Evolutionary conservation across 1,140 invertebrate species (phyloP).

Genomic region (Rhysida immarginata): DNA sequence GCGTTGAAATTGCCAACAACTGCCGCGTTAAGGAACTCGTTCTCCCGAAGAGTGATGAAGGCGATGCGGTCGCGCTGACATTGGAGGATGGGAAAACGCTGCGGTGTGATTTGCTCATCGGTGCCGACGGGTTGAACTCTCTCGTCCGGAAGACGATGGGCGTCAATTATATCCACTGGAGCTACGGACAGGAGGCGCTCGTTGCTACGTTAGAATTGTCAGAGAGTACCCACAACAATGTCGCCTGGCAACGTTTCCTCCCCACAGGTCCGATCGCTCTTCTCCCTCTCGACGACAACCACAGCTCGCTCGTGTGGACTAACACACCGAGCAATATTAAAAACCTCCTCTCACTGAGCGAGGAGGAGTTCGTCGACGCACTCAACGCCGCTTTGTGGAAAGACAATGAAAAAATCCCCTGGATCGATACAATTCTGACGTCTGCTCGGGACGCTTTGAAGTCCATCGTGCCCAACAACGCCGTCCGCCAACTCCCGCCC

Average conservation of each 20-base stretch:
- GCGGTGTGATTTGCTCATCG: no score
- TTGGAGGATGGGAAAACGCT: no score
- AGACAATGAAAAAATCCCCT: conserved; percentile 35
- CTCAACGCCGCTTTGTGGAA: conserved; percentile 74
- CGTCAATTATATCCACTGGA: conserved; percentile 57
- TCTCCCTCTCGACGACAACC: conserved; percentile 52
- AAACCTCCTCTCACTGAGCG: conserved; percentile 45
- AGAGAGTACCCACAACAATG: conserved; percentile 55
- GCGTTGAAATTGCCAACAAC: conserved; percentile 18
- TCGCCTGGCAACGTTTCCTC: conserved; percentile 92
- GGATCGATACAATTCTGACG: conserved; percentile 24
- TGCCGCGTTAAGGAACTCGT: no score
- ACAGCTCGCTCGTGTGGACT: conserved; percentile 85
- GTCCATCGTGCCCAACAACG: conserved; percentile 71
- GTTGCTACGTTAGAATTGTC: conserved; percentile 72
- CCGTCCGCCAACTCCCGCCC: conserved; percentile 69
- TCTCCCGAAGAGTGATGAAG: no score
- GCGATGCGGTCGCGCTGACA: no score
- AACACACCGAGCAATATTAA: conserved; percentile 57
- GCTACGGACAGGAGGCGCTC: conserved; percentile 68
- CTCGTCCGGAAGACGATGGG: conserved; percentile 62
- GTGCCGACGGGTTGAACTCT: conserved; percentile 85
- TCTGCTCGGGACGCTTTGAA: no score
- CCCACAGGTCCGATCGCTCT: conserved; percentile 79
- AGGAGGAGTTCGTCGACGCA: conserved; percentile 72